These are phyloP conservation scores for Prunella himalayana DNA, from an alignment of 2,113 vertebrate species.

Conservation along the genomic window DNA sequence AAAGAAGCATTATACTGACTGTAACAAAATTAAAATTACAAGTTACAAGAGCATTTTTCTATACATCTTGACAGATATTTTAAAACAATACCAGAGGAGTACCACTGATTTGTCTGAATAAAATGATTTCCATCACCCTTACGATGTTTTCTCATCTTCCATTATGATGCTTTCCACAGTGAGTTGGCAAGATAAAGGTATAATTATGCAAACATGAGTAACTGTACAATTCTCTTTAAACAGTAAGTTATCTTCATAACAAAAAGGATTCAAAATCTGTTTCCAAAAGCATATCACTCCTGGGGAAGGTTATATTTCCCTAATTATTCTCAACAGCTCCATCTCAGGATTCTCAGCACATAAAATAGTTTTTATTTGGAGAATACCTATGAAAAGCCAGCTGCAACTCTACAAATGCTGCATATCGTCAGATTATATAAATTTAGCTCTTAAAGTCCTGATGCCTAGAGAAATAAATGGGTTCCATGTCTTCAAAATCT, in stretches of 20 bases:
- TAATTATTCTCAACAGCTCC: not conserved
- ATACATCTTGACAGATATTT: not conserved
- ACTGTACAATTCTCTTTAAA: not conserved
- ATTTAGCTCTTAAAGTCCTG: not conserved
- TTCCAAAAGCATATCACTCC: not conserved
- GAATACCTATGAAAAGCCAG: constrained; percentile 8
- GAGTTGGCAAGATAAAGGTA: not conserved
- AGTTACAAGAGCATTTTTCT: not conserved
- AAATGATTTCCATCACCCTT: not conserved
- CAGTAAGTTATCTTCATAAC: not conserved
- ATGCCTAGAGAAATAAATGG: not conserved
- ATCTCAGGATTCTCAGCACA: not conserved
- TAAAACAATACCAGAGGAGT: not conserved
- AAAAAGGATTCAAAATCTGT: not conserved
- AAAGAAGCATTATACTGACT: not conserved
- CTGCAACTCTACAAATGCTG: not conserved
- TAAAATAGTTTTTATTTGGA: not conserved
- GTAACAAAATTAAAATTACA: not conserved
- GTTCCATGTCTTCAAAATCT: not conserved
- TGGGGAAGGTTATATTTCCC: not conserved
- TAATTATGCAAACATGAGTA: constrained; percentile 8
- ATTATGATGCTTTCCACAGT: not conserved
- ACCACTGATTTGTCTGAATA: not conserved
- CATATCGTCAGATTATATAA: not conserved
- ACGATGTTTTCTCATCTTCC: not conserved